phyloP scores from a whole-genome alignment of 2,113 vertebrate genomes.

The Hepsetus odoe region DNA sequence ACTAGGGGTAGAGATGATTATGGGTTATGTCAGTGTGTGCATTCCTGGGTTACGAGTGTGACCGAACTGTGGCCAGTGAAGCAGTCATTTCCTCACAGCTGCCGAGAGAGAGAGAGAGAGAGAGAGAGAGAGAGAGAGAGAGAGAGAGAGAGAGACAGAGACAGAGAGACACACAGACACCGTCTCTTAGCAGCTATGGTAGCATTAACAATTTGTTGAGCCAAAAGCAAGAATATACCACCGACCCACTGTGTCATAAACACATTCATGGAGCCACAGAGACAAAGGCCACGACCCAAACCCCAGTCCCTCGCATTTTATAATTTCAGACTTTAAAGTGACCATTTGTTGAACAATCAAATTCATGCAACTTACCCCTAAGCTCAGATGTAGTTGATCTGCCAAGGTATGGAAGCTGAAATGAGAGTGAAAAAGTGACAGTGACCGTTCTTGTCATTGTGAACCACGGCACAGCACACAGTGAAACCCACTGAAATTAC shows the following conservation, averaged over 20 bases:
- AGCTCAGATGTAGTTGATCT: background rate
- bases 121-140: background rate
- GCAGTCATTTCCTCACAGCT: slow-evolving; percentile 13
- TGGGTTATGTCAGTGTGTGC: slow-evolving; percentile 73
- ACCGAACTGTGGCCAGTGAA: slow-evolving; percentile 67
- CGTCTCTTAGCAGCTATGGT: background rate
- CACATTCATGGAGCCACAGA: background rate
- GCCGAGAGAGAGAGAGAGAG: background rate
- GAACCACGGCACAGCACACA: too few relatives aligned
- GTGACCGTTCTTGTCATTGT: too few relatives aligned
- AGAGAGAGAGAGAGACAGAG: too few relatives aligned
- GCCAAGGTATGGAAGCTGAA: too few relatives aligned
- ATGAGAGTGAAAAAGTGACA: too few relatives aligned
- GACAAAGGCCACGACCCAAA: too few relatives aligned
- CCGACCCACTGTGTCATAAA: background rate
- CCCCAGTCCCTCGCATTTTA: background rate
- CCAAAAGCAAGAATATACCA: background rate
- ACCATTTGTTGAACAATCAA: background rate
- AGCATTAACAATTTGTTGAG: background rate
- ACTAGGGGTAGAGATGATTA: slow-evolving; percentile 74
- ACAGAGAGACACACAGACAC: background rate
- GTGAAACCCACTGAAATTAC: too few relatives aligned
- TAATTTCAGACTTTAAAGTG: background rate
- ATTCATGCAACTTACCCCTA: background rate
- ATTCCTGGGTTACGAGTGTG: slow-evolving; percentile 72